These are phyloP conservation scores for Xenentodon cancila DNA, from an alignment of 2,797 vertebrate species.

Conservation along the genomic window DNA sequence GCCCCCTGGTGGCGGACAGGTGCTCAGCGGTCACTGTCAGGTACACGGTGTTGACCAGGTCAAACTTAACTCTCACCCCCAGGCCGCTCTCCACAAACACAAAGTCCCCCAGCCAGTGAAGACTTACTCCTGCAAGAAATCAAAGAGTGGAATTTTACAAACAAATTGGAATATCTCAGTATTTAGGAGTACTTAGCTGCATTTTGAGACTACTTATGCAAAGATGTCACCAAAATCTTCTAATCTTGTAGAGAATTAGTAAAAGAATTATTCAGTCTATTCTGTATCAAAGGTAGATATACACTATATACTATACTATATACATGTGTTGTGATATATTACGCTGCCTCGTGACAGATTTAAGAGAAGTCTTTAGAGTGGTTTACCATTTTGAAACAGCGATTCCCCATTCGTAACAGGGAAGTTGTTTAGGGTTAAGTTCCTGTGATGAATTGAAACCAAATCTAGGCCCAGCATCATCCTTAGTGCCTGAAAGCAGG, in stretches of 20 bases:
- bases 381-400: slow-evolving; percentile 83
- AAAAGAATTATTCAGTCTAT: too few species aligned
- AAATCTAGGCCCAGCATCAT: slow-evolving; percentile 86
- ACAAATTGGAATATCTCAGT: too few species aligned
- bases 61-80: slow-evolving; percentile 85
- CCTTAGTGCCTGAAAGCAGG: slow-evolving; percentile 75
- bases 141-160: neutral
- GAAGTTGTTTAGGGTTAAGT: slow-evolving; percentile 82
- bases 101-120: slow-evolving; percentile 92
- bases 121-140: slow-evolving; percentile 81
- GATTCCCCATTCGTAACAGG: slow-evolving; percentile 75
- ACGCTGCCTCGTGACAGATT: neutral
- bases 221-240: too few species aligned
- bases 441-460: slow-evolving; percentile 73
- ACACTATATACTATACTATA: too few species aligned
- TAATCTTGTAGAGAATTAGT: too few species aligned
- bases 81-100: slow-evolving; percentile 89
- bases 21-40: slow-evolving; percentile 84
- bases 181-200: too few species aligned
- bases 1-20: slow-evolving; percentile 82
- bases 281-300: too few species aligned
- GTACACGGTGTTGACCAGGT: slow-evolving; percentile 80
- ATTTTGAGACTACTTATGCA: too few species aligned
- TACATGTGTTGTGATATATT: too few species aligned
- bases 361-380: neutral